Conservation (phyloP, 2,888 invertebrate species). For the Cheilosia pagana region DNA sequence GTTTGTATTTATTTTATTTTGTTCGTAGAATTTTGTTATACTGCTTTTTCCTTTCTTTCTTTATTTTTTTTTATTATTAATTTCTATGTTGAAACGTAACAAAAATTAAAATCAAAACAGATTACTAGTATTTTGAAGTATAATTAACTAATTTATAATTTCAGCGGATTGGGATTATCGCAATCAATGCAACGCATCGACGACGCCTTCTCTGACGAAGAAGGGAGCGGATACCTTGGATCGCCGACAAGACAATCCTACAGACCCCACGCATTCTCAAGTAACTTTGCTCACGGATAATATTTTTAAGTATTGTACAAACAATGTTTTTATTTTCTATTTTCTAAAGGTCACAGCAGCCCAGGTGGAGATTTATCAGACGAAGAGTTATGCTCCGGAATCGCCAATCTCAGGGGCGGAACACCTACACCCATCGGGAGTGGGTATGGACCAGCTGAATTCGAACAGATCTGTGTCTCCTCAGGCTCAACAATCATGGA, state of each 20-base stretch:
- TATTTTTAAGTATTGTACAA: neutral
- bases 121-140: neutral
- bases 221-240: slow-evolving; percentile 86
- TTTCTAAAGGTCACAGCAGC: slow-evolving; percentile 83
- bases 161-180: slow-evolving; percentile 84
- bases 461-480: slow-evolving; percentile 84
- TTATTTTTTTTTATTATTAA: slow-evolving; percentile 70
- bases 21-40: slow-evolving; percentile 73
- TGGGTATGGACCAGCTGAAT: slow-evolving; percentile 83
- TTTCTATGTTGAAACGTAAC: neutral
- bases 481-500: slow-evolving; percentile 83
- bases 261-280: slow-evolving; percentile 85
- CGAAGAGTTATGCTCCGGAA: slow-evolving; percentile 83
- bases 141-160: slow-evolving; percentile 28
- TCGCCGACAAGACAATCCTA: slow-evolving; percentile 84
- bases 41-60: slow-evolving; percentile 77
- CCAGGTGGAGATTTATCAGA: slow-evolving; percentile 84
- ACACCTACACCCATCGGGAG: slow-evolving; percentile 82
- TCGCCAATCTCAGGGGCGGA: slow-evolving; percentile 82
- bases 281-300: slow-evolving; percentile 76
- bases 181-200: slow-evolving; percentile 84
- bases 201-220: slow-evolving; percentile 95
- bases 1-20: slow-evolving; percentile 84
- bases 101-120: no score
- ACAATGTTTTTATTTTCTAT: neutral